Percentiles rank a stretch among this genome's conserved stretches.
Conservation (phyloP, 2,797 vertebrate genomes). For the Rhinophrynus dorsalis region DNA sequence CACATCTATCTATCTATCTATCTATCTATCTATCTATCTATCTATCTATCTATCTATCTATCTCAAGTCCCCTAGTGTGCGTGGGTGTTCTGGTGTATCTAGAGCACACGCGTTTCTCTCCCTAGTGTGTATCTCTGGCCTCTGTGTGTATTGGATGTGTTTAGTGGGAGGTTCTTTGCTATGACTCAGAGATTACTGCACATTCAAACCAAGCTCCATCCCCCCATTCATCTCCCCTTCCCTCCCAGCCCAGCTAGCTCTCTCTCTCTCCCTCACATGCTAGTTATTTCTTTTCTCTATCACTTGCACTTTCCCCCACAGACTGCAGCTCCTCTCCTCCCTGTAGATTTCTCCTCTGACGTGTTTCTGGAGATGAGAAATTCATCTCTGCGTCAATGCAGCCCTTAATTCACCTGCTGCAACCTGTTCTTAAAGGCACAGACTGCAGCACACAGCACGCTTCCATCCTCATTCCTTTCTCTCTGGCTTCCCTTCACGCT, state of each 20-base stretch:
- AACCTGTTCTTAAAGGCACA: slow-evolving; percentile 43
- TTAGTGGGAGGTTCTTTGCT: background rate
- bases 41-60: too few species aligned
- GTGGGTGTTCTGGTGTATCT: too few species aligned
- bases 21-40: too few species aligned
- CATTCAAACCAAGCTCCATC: slow-evolving; percentile 11
- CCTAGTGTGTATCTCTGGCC: too few species aligned
- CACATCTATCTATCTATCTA: too few species aligned
- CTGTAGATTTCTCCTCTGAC: slow-evolving; percentile 45
- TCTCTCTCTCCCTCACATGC: slow-evolving; percentile 25
- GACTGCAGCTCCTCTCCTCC: slow-evolving; percentile 43
- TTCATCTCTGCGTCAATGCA: slow-evolving; percentile 49
- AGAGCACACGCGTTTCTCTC: too few species aligned
- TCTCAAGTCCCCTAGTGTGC: too few species aligned
- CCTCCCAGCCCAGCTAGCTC: background rate
- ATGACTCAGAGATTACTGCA: slow-evolving; percentile 34
- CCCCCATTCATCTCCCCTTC: slow-evolving; percentile 27
- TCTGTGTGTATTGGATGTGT: too few species aligned
- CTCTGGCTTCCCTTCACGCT: background rate
- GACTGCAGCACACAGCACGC: background rate
- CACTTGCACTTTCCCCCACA: slow-evolving; percentile 28
- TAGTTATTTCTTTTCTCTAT: slow-evolving; percentile 14
- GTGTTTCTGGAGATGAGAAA: slow-evolving; percentile 45
- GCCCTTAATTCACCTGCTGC: slow-evolving; percentile 45
- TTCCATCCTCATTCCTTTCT: background rate